Percentiles rank a stretch among this genome's conserved stretches.
phyloP scores from a whole-genome alignment of 1,140 invertebrate genomes.

The Temnothorax nylanderi region DNA sequence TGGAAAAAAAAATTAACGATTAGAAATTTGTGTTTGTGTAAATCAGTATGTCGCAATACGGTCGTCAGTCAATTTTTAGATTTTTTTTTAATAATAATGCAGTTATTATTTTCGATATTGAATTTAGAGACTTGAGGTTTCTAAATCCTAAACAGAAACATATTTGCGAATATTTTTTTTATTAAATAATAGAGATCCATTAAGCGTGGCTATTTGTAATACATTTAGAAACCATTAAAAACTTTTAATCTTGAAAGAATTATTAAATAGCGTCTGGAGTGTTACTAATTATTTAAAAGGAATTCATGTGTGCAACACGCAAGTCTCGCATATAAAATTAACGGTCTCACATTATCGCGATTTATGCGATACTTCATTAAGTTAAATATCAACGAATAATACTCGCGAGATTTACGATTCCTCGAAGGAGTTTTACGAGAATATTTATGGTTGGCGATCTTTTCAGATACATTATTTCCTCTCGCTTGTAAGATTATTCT shows the following conservation, averaged over 20 bases:
- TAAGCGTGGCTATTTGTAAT: neutral
- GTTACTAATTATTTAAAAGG: neutral
- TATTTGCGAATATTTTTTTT: neutral
- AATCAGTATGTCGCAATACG: neutral
- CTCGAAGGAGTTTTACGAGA: neutral
- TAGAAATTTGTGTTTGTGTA: neutral
- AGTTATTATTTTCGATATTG: neutral
- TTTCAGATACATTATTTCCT: neutral
- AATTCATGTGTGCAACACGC: neutral
- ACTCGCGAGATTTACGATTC: neutral
- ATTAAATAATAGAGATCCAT: neutral
- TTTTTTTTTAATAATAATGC: neutral
- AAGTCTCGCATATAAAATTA: neutral
- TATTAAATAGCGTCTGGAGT: neutral
- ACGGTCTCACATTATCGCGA: neutral
- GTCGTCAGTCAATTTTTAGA: neutral
- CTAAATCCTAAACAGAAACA: neutral
- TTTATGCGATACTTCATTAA: neutral
- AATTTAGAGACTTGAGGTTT: neutral
- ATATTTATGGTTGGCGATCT: neutral
- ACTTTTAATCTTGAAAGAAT: neutral
- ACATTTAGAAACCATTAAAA: neutral
- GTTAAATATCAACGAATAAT: neutral
- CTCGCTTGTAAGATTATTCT: neutral
- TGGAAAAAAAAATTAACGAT: slow-evolving; percentile 22